phyloP scores from a whole-genome alignment of 2,888 invertebrate species.

The Harpalus rufipes region DNA sequence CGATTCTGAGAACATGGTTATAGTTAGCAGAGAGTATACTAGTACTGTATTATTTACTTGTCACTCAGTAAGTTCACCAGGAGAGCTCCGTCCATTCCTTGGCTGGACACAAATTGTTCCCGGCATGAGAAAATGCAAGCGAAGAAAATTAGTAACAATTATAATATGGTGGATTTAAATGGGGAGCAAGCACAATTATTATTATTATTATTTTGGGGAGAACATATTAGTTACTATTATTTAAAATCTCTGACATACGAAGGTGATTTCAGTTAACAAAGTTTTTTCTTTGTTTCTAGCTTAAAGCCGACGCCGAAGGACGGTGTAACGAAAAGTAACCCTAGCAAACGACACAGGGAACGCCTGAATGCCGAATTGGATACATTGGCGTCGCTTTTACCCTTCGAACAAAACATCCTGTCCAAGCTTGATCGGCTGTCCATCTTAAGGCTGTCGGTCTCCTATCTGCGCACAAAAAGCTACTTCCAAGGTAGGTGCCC shows the following conservation, averaged over 20 bases:
- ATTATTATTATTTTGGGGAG: too few relatives aligned
- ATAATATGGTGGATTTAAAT: background rate
- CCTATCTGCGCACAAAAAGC: constrained; percentile 98
- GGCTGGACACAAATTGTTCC: constrained; percentile 5
- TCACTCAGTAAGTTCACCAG: background rate
- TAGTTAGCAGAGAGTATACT: constrained; percentile 7
- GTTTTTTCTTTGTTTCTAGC: constrained; percentile 77
- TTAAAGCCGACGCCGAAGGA: constrained; percentile 97
- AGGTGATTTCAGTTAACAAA: background rate
- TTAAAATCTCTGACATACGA: too few relatives aligned
- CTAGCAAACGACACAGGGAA: constrained; percentile 98
- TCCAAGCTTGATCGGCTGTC: constrained; percentile 98
- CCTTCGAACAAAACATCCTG: constrained; percentile 98
- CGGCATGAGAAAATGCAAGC: constrained; percentile 23
- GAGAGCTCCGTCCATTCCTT: constrained; percentile 7
- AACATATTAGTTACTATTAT: too few relatives aligned
- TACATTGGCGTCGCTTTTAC: constrained; percentile 94
- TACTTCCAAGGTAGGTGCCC: constrained; percentile 95
- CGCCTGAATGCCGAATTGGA: constrained; percentile 98
- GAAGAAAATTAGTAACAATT: background rate
- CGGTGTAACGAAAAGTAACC: constrained; percentile 97
- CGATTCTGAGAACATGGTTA: constrained; percentile 30
- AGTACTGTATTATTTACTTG: constrained; percentile 43
- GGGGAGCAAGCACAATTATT: too few relatives aligned
- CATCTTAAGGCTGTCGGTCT: constrained; percentile 97